Percentiles rank a stretch among this genome's conserved stretches.
Evolutionary conservation across 2,888 invertebrate species (phyloP).

Genomic region (Synergus gifuensis): DNA sequence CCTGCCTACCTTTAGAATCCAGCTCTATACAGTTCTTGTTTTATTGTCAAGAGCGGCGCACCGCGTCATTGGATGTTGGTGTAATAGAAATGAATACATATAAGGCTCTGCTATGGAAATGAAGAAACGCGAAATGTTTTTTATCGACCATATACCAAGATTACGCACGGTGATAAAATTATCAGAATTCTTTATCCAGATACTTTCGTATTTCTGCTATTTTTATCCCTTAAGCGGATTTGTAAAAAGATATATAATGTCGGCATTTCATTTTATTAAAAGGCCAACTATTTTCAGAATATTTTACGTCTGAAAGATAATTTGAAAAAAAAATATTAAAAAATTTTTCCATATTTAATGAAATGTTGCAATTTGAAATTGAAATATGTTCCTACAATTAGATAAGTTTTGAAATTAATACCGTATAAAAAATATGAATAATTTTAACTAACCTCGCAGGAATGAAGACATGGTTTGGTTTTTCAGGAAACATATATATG

Average conservation of each 20-base stretch:
- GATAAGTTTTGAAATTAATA: neutral
- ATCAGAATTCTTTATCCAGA: neutral
- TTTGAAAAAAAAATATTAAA: too few relatives aligned
- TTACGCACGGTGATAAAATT: conserved; percentile 15
- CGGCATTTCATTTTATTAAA: neutral
- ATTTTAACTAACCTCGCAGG: neutral
- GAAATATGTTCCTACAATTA: too few relatives aligned
- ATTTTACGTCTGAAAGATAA: too few relatives aligned
- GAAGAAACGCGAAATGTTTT: conserved; percentile 17
- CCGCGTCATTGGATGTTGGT: conserved; percentile 55
- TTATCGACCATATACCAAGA: conserved; percentile 14
- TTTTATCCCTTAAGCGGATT: neutral
- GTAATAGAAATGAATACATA: conserved; percentile 33
- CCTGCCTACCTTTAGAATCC: conserved; percentile 35
- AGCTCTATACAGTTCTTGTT: conserved; percentile 60
- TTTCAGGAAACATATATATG: neutral
- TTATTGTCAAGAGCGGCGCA: conserved; percentile 55
- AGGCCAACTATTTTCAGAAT: neutral
- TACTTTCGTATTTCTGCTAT: neutral
- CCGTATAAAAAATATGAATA: neutral
- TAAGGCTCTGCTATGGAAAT: neutral
- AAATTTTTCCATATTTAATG: too few relatives aligned
- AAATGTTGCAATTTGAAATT: too few relatives aligned
- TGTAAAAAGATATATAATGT: neutral
- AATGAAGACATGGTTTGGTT: neutral